phyloP scores from a whole-genome alignment of 2,113 vertebrate genomes.

The Notiomystis cincta region DNA sequence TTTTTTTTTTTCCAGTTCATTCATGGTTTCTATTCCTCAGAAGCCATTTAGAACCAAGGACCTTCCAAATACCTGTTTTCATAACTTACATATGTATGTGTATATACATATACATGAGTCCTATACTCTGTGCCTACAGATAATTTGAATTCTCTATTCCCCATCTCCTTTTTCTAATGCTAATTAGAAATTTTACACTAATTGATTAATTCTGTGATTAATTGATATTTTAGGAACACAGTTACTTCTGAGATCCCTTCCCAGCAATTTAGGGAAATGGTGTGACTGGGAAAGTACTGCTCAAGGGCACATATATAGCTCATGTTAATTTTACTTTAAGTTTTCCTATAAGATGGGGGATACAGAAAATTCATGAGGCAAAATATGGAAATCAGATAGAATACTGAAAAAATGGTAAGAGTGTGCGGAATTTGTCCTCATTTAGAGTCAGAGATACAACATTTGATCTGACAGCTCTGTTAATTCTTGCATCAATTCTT shows the following conservation, averaged over 20 bases:
- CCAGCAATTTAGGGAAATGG: not conserved
- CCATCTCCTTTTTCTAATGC: not conserved
- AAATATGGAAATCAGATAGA: not conserved
- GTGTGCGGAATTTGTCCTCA: fast-evolving
- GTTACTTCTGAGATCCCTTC: not conserved
- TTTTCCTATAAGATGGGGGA: not conserved
- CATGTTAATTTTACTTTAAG: not conserved
- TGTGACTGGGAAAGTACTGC: not conserved
- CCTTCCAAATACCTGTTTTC: not conserved
- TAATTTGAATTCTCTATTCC: not conserved
- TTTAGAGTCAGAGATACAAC: not conserved
- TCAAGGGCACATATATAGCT: not conserved
- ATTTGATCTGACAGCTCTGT: not conserved
- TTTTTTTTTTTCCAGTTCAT: not conserved
- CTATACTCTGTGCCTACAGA: not conserved
- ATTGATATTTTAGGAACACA: not conserved
- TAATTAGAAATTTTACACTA: not conserved
- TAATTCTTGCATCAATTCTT: not conserved
- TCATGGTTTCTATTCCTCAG: not conserved
- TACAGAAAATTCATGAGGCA: not conserved
- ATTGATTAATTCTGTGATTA: not conserved
- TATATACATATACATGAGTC: not conserved
- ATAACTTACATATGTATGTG: not conserved
- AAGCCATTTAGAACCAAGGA: not conserved
- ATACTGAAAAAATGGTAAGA: not conserved